Conservation (phyloP, 2,888 invertebrate species). For the Melanotus villosus region DNA sequence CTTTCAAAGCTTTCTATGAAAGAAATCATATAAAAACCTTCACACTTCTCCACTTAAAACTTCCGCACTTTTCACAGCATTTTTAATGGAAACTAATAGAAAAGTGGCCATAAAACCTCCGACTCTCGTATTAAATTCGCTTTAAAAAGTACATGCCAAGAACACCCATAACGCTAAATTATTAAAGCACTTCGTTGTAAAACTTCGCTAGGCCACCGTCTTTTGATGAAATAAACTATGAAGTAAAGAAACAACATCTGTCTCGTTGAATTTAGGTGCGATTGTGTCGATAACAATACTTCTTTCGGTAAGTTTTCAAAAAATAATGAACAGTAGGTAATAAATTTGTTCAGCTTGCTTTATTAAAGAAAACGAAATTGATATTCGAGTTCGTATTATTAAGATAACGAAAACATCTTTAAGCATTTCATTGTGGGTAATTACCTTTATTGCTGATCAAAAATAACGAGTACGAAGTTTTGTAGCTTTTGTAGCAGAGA, state of each 20-base stretch:
- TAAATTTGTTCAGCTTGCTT: background rate
- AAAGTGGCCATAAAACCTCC: conserved; percentile 40
- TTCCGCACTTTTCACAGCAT: conserved; percentile 37
- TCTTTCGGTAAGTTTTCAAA: background rate
- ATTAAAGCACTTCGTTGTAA: conserved; percentile 29
- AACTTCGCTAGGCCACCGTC: conserved; percentile 13
- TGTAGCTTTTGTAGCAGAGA: too few species aligned
- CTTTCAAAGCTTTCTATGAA: conserved; percentile 33
- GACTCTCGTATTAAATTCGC: conserved; percentile 36
- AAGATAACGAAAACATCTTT: background rate
- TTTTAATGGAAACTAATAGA: conserved; percentile 47
- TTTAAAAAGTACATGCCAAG: conserved; percentile 38
- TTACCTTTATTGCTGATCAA: conserved; percentile 5
- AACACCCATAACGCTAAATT: conserved; percentile 37
- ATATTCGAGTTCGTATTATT: too few species aligned
- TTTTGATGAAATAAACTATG: conserved; percentile 23
- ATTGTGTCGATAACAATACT: conserved; percentile 9
- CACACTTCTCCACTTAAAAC: conserved; percentile 41
- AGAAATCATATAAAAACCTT: conserved; percentile 44
- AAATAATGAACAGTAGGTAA: background rate
- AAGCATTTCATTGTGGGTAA: background rate
- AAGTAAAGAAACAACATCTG: conserved; percentile 9
- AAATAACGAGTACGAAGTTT: conserved; percentile 3
- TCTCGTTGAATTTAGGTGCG: conserved; percentile 2
- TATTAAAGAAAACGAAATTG: background rate